These are phyloP conservation scores for Jordanella pulchra DNA, from an alignment of 2,797 vertebrate species.

Conservation along the genomic window DNA sequence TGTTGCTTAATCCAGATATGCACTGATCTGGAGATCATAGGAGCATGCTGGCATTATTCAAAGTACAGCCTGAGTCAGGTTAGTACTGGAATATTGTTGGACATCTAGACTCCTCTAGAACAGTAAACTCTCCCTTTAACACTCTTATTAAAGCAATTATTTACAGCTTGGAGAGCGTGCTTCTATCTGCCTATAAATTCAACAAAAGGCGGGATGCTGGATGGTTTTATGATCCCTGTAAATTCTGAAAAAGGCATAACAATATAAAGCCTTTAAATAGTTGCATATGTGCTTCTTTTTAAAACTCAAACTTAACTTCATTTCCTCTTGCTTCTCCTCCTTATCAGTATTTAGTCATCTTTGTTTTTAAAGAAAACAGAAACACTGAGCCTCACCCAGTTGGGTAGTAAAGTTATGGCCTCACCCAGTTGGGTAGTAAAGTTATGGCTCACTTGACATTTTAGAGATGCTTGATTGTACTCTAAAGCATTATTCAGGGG, in stretches of 20 bases:
- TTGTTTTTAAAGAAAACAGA: conserved; percentile 24
- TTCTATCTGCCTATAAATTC: neutral
- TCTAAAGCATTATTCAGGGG: neutral
- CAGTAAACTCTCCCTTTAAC: conserved; percentile 2
- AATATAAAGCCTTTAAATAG: conserved; percentile 32
- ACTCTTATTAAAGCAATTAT: neutral
- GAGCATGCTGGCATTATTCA: neutral
- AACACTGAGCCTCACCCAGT: conserved; percentile 13
- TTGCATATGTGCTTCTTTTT: conserved; percentile 43
- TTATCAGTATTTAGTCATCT: conserved; percentile 22
- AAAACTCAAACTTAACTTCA: conserved; percentile 30
- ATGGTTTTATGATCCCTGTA: conserved; percentile 26
- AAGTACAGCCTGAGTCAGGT: neutral
- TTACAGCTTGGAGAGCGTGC: neutral
- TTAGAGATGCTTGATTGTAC: conserved; percentile 28
- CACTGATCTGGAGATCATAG: neutral
- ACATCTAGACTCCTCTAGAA: neutral
- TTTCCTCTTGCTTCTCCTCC: conserved; percentile 14
- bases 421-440: conserved; percentile 8
- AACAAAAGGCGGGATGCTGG: neutral
- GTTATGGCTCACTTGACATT: conserved; percentile 33
- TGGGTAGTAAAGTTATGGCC: conserved; percentile 20
- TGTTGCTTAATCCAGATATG: neutral
- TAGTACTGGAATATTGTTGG: neutral
- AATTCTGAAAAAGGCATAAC: conserved; percentile 30